These are phyloP conservation scores for Lucilia sericata DNA, from an alignment of 1,140 invertebrate genomes.

Conservation along the genomic window DNA sequence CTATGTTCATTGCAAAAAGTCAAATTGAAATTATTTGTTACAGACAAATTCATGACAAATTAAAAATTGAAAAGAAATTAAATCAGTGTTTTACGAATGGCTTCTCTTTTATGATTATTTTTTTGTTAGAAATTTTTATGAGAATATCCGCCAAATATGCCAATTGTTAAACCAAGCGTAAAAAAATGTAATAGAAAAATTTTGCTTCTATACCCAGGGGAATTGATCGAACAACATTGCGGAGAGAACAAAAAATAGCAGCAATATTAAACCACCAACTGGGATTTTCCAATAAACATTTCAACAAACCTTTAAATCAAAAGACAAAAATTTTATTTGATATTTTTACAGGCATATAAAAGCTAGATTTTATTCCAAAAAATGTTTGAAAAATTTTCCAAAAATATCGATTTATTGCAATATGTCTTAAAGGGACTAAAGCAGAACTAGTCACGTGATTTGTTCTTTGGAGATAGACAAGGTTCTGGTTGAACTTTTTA, in stretches of 20 bases:
- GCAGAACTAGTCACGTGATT: no score
- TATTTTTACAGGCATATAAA: no score
- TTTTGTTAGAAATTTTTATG: background rate
- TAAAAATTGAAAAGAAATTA: slow-evolving; percentile 48
- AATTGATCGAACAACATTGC: background rate
- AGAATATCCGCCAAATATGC: background rate
- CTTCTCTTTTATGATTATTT: slow-evolving; percentile 2
- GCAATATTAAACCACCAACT: background rate
- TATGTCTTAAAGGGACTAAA: no score
- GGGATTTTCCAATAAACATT: background rate
- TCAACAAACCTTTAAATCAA: background rate
- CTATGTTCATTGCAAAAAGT: no score
- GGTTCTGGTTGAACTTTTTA: no score
- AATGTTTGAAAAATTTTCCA: no score
- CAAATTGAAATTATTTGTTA: slow-evolving; percentile 14
- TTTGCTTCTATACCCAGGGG: background rate
- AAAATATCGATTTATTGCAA: no score
- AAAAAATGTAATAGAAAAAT: slow-evolving; percentile 16
- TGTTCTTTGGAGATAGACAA: no score
- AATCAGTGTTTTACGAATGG: slow-evolving; percentile 42
- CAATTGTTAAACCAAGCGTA: background rate
- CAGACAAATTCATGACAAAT: slow-evolving; percentile 45
- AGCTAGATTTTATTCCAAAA: no score
- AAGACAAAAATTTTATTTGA: no score
- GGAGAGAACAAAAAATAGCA: background rate